Evolutionary conservation across 2,888 invertebrate species (phyloP), one percentile per base, ranked within the genome.

Genomic region (Danaus chrysippus): DNA sequence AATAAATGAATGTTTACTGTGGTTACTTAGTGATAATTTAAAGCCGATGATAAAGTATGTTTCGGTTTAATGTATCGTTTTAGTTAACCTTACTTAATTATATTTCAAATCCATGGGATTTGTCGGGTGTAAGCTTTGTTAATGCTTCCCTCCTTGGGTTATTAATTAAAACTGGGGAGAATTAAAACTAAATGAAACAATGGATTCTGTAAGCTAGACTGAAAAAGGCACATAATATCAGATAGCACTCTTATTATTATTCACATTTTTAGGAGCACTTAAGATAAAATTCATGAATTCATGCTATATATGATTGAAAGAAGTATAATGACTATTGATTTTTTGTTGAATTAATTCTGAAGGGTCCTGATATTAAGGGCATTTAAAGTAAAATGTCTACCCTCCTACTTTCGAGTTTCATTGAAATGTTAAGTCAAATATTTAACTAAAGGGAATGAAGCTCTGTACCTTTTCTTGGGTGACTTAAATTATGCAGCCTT

Each of bases 81-180:
- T n/a, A 44, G 58, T 44, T 60, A 58, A 62, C 17, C 58, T 58
- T 60, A 54, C 67, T 70, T 67, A 69, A 73, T 71, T 73, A 70
- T 70, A 70, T 67, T 60, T 65, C 56, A 68, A 69, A 70, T 68
- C 68, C 68, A 46, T 57, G 42, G 66, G 66, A 64, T 67, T 70
- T 70, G 65, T 57, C 61, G 58, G 64, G 6, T 34, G 23, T 34
- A 34, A 34, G 23, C 23, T 34, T 34, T 63, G 60, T 64, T 59
- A 52, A 56, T 43, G 55, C 60, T 61, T 59, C 23, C 58, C 65
- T 62, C 55, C 44, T 54, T 61, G 62, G 43, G 62, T 46, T 54
- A 56, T 17, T 57, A 65, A 58, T 69, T 65, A 68, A 60, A 67
- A 75, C 75, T 69, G 68, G 44, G 57, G 44, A 43, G 15, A 59